Base-by-base conservation (phyloP, 2,113 vertebrate species). In the Cinclus cinclus region DNA sequence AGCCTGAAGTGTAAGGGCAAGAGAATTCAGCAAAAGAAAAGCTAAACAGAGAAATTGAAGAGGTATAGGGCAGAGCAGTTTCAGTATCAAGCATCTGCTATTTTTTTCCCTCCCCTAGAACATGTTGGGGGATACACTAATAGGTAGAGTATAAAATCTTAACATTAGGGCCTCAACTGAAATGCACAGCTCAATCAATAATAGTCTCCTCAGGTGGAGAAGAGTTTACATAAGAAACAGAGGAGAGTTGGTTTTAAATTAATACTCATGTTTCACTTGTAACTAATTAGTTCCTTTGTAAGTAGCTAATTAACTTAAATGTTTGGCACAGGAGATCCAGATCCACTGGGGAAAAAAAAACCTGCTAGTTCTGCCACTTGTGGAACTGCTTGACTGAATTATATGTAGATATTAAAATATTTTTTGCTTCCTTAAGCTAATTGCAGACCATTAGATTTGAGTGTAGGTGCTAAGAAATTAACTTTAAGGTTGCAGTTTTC, bases 241-340 rank as follows among this genome's bases (percentile, higher is more conserved):
- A 84, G 35, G 23, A 81, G 15, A 76, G 63, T 76, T 76, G 83
- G 20, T 49, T 92, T 76, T 49, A 82, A 91, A 86, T 85, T 44
- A 91, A 41, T 89, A 37, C 41, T 92, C 35, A 42, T 2, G 1
- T 93, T 88, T 87, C 58, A 69, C 78, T 87, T 92, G 52, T 71
- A 73, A 64, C 87, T 91, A 87, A 95, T 94, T 86, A 67, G 55
- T 44, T 65, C 33, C 50, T 90, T 80, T 90, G 53, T 83, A 90
- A 88, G 75, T 80, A 52, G 33, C 75, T 95, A 82, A 87, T 91
- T 93, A 94, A 84, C 62, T 78, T 81, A 82, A 84, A 70, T 52
- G 78, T 74, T 96, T 83, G 55, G 58, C 76, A 83, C 55, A 24
- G 23, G 79, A 95, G 78, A 88, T 86, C 50, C 42, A 93, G 80